Base-by-base conservation (phyloP, 2,113 vertebrate species). In the Equus przewalskii region DNA sequence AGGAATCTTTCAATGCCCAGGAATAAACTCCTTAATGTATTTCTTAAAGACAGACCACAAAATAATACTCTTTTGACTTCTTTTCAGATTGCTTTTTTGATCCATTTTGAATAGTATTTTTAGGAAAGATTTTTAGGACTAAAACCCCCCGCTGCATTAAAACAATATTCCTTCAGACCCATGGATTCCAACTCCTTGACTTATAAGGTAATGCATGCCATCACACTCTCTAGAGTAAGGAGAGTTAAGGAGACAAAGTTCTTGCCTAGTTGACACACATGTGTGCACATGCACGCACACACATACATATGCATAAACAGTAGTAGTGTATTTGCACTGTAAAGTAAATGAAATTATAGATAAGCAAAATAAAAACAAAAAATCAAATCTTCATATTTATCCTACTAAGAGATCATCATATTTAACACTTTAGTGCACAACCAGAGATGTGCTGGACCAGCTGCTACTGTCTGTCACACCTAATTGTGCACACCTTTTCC, bases 291-390 rank as follows among this genome's bases (percentile, higher is more conserved):
- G 6, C 13, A 13, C 5, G 21, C 10, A 18, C 3, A 9, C 9
- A 46, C 64, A 83, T 6, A 41, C 51, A 49, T 3, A 14, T 2
- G 2, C 46, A 84, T 62, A 26, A 44, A 62, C 13, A 86, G 16
- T 22, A 19, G 28, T 6, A 84, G 7, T 33, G 12, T 58, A 46
- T 84, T 84, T 91, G 3, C 58, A 8, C 70, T 78, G 14, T 67
- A 75, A 67, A 95, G 76, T 75, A 91, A 90, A 67, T 69, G 1
- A 76, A 62, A 70, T 92, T 82, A 44, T n/a, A 81, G 4, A 24
- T 67, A 62, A 41, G 28, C 54, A 67, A 93, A 69, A 84, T 65
- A 69, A 86, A 89, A 90, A 36, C 24, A 33, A 69, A 60, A 94
- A 73, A 21, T 80, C 44, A 19, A 80, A 56, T 54, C 7, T 60